These are phyloP conservation scores for Microplitis deprimator DNA, from an alignment of 2,888 invertebrate species.

Conservation along the genomic window DNA sequence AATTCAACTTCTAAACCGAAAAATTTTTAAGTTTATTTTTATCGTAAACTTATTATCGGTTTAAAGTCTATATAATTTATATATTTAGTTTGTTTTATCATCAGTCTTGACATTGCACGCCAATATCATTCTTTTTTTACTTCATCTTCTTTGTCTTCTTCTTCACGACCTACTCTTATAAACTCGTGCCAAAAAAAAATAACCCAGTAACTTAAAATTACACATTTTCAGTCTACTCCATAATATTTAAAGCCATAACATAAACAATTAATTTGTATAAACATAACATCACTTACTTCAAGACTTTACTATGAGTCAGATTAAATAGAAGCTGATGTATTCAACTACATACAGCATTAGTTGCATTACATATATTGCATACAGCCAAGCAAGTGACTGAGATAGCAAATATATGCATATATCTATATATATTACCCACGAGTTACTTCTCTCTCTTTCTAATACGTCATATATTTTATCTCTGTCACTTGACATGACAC, in stretches of 20 bases:
- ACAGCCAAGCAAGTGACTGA: conserved; percentile 44
- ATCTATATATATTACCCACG: conserved; percentile 29
- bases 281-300: not conserved
- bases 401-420: conserved; percentile 39
- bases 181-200: not conserved
- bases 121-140: not conserved
- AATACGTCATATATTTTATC: conserved; percentile 18
- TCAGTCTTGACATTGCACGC: not conserved
- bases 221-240: not conserved
- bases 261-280: not conserved
- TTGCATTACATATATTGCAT: not conserved
- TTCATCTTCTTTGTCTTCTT: not conserved
- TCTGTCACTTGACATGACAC: conserved; percentile 26
- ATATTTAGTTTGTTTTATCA: not conserved
- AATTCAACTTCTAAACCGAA: not conserved
- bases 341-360: not conserved
- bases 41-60: not conserved
- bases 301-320: not conserved
- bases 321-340: not conserved
- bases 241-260: not conserved
- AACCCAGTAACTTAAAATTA: too few relatives aligned
- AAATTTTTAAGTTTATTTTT: not conserved
- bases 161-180: not conserved
- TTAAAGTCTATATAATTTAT: not conserved
- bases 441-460: conserved; percentile 34